Evolutionary conservation across 2,797 vertebrate genomes (phyloP).

Genomic region (Esox masquinongy): DNA sequence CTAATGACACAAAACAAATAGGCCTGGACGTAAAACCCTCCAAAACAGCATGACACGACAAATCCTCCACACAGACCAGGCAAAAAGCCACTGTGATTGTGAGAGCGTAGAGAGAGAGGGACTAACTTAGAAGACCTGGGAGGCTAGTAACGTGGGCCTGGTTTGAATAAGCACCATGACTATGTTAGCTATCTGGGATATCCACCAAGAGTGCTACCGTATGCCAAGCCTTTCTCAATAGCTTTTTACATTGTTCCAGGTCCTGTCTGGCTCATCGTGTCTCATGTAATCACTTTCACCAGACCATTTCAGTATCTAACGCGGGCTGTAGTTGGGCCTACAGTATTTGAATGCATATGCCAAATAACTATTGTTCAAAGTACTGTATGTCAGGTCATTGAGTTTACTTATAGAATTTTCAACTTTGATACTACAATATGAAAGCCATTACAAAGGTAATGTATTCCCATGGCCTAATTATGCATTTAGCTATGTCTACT

Average conservation of each 20-base stretch:
- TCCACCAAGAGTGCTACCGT: constrained; percentile 63
- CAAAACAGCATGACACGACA: neutral
- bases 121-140: constrained; percentile 63
- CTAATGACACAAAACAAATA: neutral
- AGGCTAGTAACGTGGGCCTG: constrained; percentile 44
- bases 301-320: constrained; percentile 2
- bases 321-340: constrained; percentile 27
- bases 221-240: constrained; percentile 67
- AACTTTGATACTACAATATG: neutral
- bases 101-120: constrained; percentile 54
- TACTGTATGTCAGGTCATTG: constrained; percentile 33
- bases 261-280: constrained; percentile 54
- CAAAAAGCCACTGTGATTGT: constrained; percentile 13
- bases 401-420: constrained; percentile 34
- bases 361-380: constrained; percentile 16
- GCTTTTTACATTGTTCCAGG: constrained; percentile 67
- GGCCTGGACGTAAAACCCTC: neutral
- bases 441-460: neutral
- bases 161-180: constrained; percentile 66
- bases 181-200: constrained; percentile 65
- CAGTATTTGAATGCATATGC: constrained; percentile 29
- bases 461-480: constrained; percentile 26
- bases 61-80: neutral
- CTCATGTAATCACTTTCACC: constrained; percentile 13
- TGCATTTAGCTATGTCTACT: constrained; percentile 28